Base-by-base conservation (phyloP, 2,113 vertebrate species). In the Erythrolamprus reginae region DNA sequence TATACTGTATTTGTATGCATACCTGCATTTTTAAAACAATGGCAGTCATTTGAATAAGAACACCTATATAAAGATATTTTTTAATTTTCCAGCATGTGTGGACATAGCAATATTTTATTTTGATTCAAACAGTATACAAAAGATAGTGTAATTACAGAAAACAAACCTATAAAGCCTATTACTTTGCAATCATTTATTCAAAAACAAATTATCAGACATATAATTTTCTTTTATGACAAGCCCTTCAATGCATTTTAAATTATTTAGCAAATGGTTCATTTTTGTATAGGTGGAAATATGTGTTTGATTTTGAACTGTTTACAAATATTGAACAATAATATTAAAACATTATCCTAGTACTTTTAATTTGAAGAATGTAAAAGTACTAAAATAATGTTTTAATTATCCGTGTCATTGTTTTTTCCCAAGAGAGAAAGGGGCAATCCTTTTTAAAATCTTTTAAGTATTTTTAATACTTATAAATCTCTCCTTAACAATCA, bases 401-500 rank as follows among this genome's bases (percentile, higher is more conserved):
- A 42, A 21, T 42, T 77, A 77, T 77, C 33, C 1, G 1, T 3
- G 17, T 42, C 70, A 77, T 77, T 77, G 33, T 6, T 77, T 77
- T 77, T 77, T 21, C 33, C 33, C 38, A 77, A 77, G 70, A 38
- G 65, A 77, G 33, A 77, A 91, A 94, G 92, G 92, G 82, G 90
- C 90, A 5, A 55, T 91, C 87, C 61, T 92, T 93, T 52, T 3
- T 12, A 52, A 93, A 0, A 53, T 4, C 65, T 93, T 91, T 89
- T 92, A 94, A 90, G 51, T 33, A 86, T 91, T 19, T 91, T 93
- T 92, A 83, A 38, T 94, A 86, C 77, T 96, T 93, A 83, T 94
- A 38, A 24, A 89, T 92, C 96, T 96, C 92, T 53, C 19, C 84
- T 12, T 96, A 89, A 88, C 95, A 94, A 93, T 95, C 92, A 92